Evolutionary conservation across 2,113 vertebrate genomes (phyloP).

Genomic region (Zosterops japonicus): DNA sequence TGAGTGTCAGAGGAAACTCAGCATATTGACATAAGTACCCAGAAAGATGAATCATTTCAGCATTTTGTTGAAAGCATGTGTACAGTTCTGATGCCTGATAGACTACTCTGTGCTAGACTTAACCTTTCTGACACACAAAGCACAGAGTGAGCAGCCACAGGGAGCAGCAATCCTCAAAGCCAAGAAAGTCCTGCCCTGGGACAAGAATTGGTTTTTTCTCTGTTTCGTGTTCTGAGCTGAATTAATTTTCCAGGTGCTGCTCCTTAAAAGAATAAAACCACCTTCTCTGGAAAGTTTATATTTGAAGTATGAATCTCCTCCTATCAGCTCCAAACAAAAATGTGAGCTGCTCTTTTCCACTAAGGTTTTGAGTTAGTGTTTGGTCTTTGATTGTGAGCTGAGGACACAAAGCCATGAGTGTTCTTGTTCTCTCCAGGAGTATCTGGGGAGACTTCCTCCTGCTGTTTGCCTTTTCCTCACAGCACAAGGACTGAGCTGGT

Average conservation of each 20-base stretch:
- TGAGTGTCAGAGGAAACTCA: neutral
- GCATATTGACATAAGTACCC: conserved; percentile 19
- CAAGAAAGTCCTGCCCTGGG: neutral
- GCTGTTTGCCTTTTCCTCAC: neutral
- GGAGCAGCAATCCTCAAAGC: neutral
- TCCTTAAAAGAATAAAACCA: neutral
- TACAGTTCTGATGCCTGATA: neutral
- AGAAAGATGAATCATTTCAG: conserved; percentile 14
- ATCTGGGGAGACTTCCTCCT: neutral
- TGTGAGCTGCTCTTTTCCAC: neutral
- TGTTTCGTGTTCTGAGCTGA: neutral
- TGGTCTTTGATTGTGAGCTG: neutral
- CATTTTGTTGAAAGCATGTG: neutral
- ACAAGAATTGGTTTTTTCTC: neutral
- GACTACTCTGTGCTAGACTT: neutral
- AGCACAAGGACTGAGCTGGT: neutral
- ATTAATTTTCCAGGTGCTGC: neutral
- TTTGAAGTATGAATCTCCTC: neutral
- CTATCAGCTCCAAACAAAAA: fast-evolving
- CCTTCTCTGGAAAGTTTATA: neutral
- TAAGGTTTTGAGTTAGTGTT: neutral
- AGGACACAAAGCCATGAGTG: neutral
- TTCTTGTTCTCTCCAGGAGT: neutral
- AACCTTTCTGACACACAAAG: neutral
- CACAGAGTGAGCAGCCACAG: neutral